These are phyloP conservation scores for Callipepla californica DNA, from an alignment of 2,113 vertebrate species.

Conservation along the genomic window DNA sequence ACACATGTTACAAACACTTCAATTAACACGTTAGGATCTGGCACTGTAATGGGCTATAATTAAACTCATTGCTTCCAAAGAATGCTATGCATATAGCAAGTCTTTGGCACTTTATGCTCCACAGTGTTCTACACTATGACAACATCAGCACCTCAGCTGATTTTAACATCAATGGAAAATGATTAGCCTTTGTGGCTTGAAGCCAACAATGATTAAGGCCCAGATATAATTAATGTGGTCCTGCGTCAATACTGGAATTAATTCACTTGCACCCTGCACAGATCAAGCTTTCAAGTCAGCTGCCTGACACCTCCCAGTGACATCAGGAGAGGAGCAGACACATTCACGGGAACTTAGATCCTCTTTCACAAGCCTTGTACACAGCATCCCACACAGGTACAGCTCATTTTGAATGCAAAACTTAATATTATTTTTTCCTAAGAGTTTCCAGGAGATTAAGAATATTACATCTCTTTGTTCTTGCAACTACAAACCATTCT, in stretches of 20 bases:
- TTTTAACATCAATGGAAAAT: not conserved
- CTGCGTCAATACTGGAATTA: not conserved
- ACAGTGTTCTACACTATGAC: fast-evolving
- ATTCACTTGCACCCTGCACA: not conserved
- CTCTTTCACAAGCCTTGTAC: not conserved
- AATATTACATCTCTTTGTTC: not conserved
- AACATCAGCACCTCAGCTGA: not conserved
- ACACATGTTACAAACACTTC: not conserved
- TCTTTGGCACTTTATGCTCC: not conserved
- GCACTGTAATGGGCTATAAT: not conserved
- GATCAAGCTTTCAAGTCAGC: not conserved
- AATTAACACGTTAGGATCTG: not conserved
- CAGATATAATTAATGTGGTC: not conserved
- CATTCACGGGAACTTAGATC: not conserved
- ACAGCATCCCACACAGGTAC: not conserved
- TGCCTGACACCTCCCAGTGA: not conserved
- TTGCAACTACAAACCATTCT: not conserved
- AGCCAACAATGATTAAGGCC: not conserved
- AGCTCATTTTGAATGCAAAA: not conserved
- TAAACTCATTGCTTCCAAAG: not conserved
- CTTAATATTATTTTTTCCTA: not conserved
- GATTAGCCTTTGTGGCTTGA: not conserved
- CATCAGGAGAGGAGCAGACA: not conserved
- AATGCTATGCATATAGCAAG: not conserved
- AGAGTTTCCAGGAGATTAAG: not conserved